Evolutionary conservation across 1,140 invertebrate genomes (phyloP), one percentile per base, ranked within the genome.

Genomic region (honey bee (Apis mellifera)): DNA sequence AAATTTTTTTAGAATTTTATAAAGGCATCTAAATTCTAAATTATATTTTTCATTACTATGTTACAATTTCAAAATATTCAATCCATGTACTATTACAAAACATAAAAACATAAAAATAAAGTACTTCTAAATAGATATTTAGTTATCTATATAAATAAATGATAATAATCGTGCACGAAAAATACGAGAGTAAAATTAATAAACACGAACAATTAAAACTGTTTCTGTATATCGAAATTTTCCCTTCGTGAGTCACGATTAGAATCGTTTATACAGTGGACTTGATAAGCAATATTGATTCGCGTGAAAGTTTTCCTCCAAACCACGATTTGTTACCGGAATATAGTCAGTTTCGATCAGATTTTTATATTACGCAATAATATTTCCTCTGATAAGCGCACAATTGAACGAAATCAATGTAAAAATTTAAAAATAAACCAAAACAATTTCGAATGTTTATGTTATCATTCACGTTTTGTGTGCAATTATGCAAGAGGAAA

Each of bases 281-380:
- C 5, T 69, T 21, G 74, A 83, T 83, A 85, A 85, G 69, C 62
- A 64, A 26, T 78, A 82, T 82, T 59, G 70, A 83, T 78, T 74
- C 42, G 9, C 19, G 69, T 69, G 66, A 84, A 62, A 85, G 77
- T 82, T 82, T 82, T 78, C 52, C 62, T 32, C 19, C 19, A 21
- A 19, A 42, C 54, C 71, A 42, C 26, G n/a, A 66, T 62, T 71
- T 26, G 57, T 80, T 85, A 85, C 84, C 74, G 17, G 65, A 73
- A 82, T 60, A 48, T 72, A 52, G 42, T 69, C 12, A 69, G 5
- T 5, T 52, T 60, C 60, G 13, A 50, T 26, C n/a, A 26, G 9
- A 0, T 21, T 32, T 13, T 57, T 66, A 32, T 57, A 21, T 13
- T 60, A 50, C 1, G 60, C 15, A 17, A 75, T 23, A 48, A 60